Conservation (phyloP, 2,797 vertebrate species). For the Vespertilio murinus region DNA sequence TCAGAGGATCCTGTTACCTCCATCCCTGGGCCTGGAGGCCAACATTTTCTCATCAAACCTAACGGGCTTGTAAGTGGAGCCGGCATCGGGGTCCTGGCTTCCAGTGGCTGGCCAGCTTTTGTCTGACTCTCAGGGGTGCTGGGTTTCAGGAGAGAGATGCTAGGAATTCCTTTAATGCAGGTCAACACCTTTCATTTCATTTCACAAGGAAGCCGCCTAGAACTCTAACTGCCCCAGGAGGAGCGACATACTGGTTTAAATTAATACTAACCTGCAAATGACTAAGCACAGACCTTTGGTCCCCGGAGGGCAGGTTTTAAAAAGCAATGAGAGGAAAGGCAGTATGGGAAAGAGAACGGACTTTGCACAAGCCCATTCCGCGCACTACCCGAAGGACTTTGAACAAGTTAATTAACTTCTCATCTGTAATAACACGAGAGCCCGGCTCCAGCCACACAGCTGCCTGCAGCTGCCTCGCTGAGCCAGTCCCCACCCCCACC, state of each 20-base stretch:
- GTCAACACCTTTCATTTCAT: conserved; percentile 34
- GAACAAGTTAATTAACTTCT: conserved; percentile 30
- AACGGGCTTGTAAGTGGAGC: conserved; percentile 47
- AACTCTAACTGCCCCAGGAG: background rate
- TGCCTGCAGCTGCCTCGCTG: background rate
- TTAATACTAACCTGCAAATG: background rate
- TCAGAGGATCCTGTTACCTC: conserved; percentile 45
- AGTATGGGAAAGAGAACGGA: background rate
- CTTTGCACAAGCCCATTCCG: background rate
- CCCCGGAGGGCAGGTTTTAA: conserved; percentile 36
- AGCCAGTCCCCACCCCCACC: background rate
- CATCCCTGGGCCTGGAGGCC: conserved; percentile 49
- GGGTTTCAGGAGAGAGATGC: background rate
- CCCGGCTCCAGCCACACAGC: background rate
- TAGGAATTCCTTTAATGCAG: background rate
- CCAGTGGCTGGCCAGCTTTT: background rate
- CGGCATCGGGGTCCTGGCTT: background rate
- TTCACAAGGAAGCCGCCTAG: background rate
- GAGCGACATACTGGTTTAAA: conserved; percentile 3
- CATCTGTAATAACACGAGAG: background rate
- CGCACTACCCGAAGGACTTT: background rate
- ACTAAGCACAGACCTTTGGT: background rate
- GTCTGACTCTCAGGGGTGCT: background rate
- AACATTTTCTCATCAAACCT: conserved; percentile 61
- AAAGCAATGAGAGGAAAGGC: background rate